phyloP scores from a whole-genome alignment of 2,797 vertebrate genomes.

The Capromys pilorides region DNA sequence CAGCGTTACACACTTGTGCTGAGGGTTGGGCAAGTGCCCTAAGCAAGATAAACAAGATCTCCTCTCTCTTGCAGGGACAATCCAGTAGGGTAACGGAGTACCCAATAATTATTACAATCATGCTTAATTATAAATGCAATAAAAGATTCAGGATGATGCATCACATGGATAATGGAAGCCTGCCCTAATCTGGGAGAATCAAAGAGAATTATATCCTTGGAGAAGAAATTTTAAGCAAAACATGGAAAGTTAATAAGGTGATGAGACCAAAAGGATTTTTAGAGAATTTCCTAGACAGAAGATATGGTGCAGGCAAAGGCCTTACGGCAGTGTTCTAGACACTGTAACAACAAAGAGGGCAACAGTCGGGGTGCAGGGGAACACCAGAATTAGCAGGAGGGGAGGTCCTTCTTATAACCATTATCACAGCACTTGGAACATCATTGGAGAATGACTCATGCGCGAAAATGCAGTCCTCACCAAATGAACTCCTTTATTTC shows the following conservation, averaged over 20 bases:
- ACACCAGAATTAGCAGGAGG: not conserved
- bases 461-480: not conserved
- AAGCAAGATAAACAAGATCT: conserved; percentile 46
- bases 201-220: conserved; percentile 25
- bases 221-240: conserved; percentile 56
- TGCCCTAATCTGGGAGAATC: not conserved
- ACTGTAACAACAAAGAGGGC: not conserved
- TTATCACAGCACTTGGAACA: not conserved
- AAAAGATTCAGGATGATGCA: conserved; percentile 40
- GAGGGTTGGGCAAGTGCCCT: not conserved
- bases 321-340: not conserved
- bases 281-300: not conserved
- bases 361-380: not conserved
- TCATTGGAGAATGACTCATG: not conserved
- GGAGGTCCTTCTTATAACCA: not conserved
- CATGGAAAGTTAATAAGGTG: not conserved
- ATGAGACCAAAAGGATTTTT: not conserved
- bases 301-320: not conserved
- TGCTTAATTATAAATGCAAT: conserved; percentile 49
- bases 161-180: not conserved
- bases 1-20: not conserved
- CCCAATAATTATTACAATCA: conserved; percentile 37
- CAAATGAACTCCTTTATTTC: not conserved
- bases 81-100: conserved; percentile 27
- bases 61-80: conserved; percentile 23